Base-by-base conservation (phyloP, 2,113 vertebrate species). In the Prinia subflava region DNA sequence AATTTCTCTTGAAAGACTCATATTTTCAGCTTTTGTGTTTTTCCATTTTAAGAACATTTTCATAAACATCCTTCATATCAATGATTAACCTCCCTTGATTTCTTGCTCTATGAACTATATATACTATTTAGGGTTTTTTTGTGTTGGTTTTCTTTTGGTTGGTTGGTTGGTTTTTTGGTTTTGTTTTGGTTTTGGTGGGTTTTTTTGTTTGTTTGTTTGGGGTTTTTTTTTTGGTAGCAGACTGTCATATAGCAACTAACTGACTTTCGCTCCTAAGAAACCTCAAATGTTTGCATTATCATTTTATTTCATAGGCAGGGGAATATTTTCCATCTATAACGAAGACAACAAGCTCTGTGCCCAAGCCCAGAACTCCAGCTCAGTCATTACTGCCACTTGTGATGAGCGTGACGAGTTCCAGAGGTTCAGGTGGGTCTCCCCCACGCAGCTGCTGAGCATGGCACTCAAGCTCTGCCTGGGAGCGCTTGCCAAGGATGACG, bases 351-450 rank as follows among this genome's bases (percentile, higher is more conserved):
- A 98, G 75, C 98, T 98, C 89, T 99, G 99, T 5, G 95, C 99
- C 27, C 97, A 96, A 64, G 98, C 96, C 44, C 65, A 98, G 28
- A 98, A 91, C 31, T 86, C 98, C 31, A 97, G 65, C 24, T 96
- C 96, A 0, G 47, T 99, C 11, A 97, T 97, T 7, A 95, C 98
- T 6, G 91, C 96, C 2, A 2, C 7, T 3, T 99, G 99, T 60
- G 87, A 99, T 41, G 97, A 97, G 3, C 92, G 87, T 3, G 96
- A 87, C 1, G 96, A 98, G 16, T 91, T 98, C 5, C 99, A 99
- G 89, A 98, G 98, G 75, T 99, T 99, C 92, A 98, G 97, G 39
- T 99, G 99, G 99, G 98, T 98, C 47, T 99, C 99, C 1, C 87
- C 97, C 25, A 97, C 67, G 0, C 98, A 98, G 33, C 10, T 99